Percentiles rank a stretch among this genome's conserved stretches.
phyloP scores from a whole-genome alignment of 2,113 vertebrate genomes.

The Apistogramma diplotaenia region DNA sequence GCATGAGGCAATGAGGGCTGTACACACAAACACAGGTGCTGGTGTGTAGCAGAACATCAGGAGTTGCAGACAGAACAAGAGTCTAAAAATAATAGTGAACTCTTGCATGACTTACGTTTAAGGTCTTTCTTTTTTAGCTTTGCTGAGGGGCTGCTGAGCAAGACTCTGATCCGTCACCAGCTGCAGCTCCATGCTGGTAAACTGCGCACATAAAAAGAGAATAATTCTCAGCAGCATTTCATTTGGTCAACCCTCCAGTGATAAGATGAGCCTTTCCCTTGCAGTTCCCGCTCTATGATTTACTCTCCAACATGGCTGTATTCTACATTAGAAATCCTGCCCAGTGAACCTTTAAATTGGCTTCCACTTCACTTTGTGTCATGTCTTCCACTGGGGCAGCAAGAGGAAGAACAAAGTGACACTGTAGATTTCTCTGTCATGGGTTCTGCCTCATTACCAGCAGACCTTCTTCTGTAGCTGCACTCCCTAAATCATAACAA shows the following conservation, averaged over 20 bases:
- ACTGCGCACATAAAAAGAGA: not conserved
- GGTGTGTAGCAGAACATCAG: not conserved
- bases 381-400: not conserved
- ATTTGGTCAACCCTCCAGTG: not conserved
- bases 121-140: not conserved
- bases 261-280: not conserved
- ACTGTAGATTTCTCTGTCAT: conserved; percentile 4
- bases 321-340: not conserved
- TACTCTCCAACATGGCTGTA: not conserved
- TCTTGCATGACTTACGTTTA: not conserved
- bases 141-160: not conserved
- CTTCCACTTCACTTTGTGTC: not conserved
- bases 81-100: not conserved
- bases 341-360: conserved; percentile 30
- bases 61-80: not conserved
- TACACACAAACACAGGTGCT: not conserved
- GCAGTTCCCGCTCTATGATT: not conserved
- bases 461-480: not conserved
- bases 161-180: not conserved
- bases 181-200: not conserved
- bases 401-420: conserved; percentile 3
- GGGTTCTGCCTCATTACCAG: conserved; percentile 29
- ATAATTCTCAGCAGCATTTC: not conserved
- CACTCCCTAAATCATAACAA: conserved; percentile 41
- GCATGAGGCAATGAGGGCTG: not conserved